Evolutionary conservation across 2,797 vertebrate species (phyloP).

Genomic region (Onychomys torridus): DNA sequence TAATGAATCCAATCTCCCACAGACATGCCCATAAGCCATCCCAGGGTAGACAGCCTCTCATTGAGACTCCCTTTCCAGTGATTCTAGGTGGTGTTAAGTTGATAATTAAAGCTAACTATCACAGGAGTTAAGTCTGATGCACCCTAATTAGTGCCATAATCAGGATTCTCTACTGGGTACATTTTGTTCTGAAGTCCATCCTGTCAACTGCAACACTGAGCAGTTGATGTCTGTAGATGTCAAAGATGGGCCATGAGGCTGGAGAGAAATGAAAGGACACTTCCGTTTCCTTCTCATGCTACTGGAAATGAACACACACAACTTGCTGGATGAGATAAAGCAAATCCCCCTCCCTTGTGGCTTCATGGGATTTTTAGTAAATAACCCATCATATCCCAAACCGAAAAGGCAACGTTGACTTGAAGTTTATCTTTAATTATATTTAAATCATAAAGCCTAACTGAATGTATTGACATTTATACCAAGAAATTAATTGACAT

Average conservation of each 20-base stretch:
- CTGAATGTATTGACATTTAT: constrained; percentile 75
- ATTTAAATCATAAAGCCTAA: constrained; percentile 76
- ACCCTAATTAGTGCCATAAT: accelerated
- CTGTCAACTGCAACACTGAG: accelerated
- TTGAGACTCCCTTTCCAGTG: neutral
- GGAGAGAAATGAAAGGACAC: no score
- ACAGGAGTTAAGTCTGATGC: neutral
- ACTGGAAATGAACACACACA: neutral
- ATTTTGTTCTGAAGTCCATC: neutral
- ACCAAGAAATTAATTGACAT: constrained; percentile 69
- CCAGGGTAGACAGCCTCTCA: neutral
- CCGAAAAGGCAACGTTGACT: constrained; percentile 41
- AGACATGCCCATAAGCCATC: neutral
- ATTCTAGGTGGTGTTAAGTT: neutral
- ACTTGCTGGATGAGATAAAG: neutral
- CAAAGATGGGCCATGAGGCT: neutral
- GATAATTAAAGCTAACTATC: neutral
- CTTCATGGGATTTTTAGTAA: neutral
- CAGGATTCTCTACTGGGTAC: no score
- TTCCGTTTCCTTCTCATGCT: neutral
- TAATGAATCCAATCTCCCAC: neutral
- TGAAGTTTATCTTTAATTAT: constrained; percentile 77
- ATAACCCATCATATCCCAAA: neutral
- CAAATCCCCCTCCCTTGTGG: neutral
- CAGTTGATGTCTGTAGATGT: no score